Base-by-base conservation (phyloP, 2,797 vertebrate species). In the Melanotaenia nigrans region DNA sequence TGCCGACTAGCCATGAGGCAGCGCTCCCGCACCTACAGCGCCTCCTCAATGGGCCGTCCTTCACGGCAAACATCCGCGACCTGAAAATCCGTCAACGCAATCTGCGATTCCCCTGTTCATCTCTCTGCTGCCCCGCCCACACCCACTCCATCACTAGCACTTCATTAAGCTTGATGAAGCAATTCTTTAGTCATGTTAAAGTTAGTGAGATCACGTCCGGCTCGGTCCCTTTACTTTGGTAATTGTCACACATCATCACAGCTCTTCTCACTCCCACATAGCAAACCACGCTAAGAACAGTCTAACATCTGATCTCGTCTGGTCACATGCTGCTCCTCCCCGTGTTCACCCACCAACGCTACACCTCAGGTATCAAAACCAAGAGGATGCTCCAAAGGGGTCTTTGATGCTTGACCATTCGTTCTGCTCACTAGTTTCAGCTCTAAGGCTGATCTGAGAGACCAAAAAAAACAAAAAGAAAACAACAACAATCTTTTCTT, bases 11-110 rank as follows among this genome's bases (percentile, higher is more conserved):
- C 95, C 45, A 78, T 97, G 68, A 92, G 98, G 79, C 98, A 98
- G 90, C 95, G 98, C 65, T 96, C 97, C 51, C 96, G 97, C 81
- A 98, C 97, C 45, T 92, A 97, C 94, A 99, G 97, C 80, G 93
- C 96, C 16, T 96, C 97, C 0, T 98, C 97, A 68, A 89, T 92
- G 47, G 94, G 60, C 93, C 96, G 72, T 79, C 95, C 78, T 1
- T 55, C 87, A 0, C 88, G 77, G 32, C 89, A 89, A 71, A 62
- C 85, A 0, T 86, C 86, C 0, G 16, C 87, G 13, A 91, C 88
- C 85, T 94, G 81, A 88, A 76, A 73, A 77, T 0, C 32, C 54
- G 3, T 0, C 40, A 0, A 71, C 51, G 45, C 75, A 62, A 82
- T 57, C 61, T 68, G 42, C 38, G 22, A 51, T 54, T 28, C 71